phyloP scores from a whole-genome alignment of 2,797 vertebrate species.

The Balearica regulorum region DNA sequence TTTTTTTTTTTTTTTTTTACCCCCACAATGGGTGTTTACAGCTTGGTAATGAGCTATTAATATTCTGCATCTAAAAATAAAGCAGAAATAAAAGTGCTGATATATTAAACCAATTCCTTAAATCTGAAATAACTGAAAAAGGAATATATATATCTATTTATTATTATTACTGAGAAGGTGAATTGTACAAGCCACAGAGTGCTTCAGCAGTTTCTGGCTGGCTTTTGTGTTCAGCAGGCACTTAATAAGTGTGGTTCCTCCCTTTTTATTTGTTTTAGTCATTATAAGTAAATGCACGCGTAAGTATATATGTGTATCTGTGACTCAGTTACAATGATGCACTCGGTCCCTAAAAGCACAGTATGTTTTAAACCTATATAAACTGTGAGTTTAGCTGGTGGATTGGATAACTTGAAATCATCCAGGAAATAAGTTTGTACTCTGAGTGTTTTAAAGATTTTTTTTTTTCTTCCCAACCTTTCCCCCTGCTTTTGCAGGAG shows the following conservation, averaged over 20 bases:
- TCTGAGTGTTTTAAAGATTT: not conserved
- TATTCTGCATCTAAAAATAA: not conserved
- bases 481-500: not conserved
- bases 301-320: not conserved
- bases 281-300: not conserved
- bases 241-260: not conserved
- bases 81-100: not conserved
- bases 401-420: not conserved
- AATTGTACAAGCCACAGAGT: not conserved
- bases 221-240: not conserved
- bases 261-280: not conserved
- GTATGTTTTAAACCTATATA: not conserved
- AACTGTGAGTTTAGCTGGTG: not conserved
- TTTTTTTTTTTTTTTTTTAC: not conserved
- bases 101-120: not conserved
- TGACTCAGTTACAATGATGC: not conserved
- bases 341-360: not conserved
- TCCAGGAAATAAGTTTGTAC: not conserved
- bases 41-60: not conserved
- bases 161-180: not conserved
- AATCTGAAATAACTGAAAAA: not conserved
- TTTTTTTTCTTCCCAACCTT: not conserved
- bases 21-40: not conserved
- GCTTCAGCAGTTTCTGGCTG: not conserved
- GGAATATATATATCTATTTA: no score